Base-by-base conservation (phyloP, 2,113 vertebrate species). In the Thunnus maccoyii region DNA sequence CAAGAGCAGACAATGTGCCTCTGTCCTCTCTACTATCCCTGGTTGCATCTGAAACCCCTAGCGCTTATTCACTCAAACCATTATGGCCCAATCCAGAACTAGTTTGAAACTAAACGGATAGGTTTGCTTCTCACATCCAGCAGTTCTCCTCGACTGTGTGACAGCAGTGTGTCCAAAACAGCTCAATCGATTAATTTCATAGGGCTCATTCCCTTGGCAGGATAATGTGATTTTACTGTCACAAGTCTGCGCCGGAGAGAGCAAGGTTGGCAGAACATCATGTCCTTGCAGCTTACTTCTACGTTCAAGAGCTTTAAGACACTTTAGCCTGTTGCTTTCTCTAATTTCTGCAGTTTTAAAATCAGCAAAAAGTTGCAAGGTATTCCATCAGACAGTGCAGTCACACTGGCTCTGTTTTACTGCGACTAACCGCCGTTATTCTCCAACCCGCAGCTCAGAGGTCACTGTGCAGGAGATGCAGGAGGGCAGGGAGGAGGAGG, bases 391-490 rank as follows among this genome's bases (percentile, higher is more conserved):
- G 36, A 41, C 36, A 8, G 36, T 9, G 9, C 7, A 41, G 7
- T 41, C 36, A 2, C 36, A 22, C n/a, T 14, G 36, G n/a, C 17
- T 18, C 51, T 30, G 5, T 20, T 82, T 78, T 32, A 22, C 55
- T 58, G 27, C 44, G 48, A 61, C 74, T 85, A 76, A 87, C 66
- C 11, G 5, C 32, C 50, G 22, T 68, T 68, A 14, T 63, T 80
- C 50, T 58, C 18, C 72, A 50, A 69, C 51, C 69, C 56, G 56
- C 91, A 98, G 97, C 93, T 98, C 58, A 94, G 88, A 67, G 97
- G 97, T 65, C 96, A 97, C 47, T 98, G 97, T 81, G 95, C 94
- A 36, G 93, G 94, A 52, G 86, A 90, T 7, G 36, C 58, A 82
- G 62, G 10, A 72, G 93, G 69, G 52, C 90, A 66, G 91, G 94